Evolutionary conservation across 2,888 invertebrate species (phyloP), one percentile per base, ranked within the genome.

Genomic region (Digitonthophagus gazella): DNA sequence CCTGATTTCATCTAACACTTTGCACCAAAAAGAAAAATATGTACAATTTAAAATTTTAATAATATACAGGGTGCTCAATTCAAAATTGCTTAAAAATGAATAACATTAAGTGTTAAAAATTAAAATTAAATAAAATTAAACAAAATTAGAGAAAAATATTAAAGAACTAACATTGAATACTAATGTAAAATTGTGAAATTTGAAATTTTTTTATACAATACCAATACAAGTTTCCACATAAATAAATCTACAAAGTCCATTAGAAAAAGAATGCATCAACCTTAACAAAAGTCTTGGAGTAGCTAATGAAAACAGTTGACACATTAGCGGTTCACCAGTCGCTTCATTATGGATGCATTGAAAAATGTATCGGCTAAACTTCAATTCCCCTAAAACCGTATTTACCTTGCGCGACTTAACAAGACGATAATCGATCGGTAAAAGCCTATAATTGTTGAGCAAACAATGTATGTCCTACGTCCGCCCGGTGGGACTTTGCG

Each of bases 341-440:
- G 28, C 11, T 2, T 44, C 28, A 44, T 44, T 44, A 44, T 44
- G 28, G 28, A 44, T 44, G 28, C 28, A 44, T 44, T 44, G 28
- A 44, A 44, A 44, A 44, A 44, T 44, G 28, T 44, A 44, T 44
- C 28, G 28, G 28, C 11, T 44, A 44, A 44, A 44, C 28, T 44
- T 44, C 28, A 68, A 66, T 67, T 44, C 64, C 66, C 15, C 57
- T 66, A 20, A 58, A 55, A 54, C 18, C 28, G 44, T 67, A 61
- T 70, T 70, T 67, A 67, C 58, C 58, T 67, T 67, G 15, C 58
- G 58, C 18, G 54, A 67, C 64, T 67, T 70, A 70, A 70, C 69
- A 58, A 70, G 67, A 70, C 56, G 69, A 57, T 70, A 70, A 70
- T 65, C 55, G 67, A 70, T 70, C 58, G 64, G 69, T 70, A 66